Evolutionary conservation across 1,140 invertebrate species (phyloP).

Genomic region (Lepidurus couesii): DNA sequence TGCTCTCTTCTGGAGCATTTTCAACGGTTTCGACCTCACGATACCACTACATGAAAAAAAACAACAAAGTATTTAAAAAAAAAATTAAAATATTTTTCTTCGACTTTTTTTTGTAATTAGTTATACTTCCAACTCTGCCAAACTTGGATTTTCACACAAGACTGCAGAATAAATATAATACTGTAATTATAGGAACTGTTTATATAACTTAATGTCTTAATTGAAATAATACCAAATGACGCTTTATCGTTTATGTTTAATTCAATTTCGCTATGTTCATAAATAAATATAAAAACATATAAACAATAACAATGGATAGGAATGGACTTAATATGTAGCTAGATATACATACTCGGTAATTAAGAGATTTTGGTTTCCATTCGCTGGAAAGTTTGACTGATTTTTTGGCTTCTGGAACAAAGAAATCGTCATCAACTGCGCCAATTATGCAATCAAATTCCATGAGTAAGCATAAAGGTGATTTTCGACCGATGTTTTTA

Average conservation of each 20-base stretch:
- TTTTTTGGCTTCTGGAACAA: background rate
- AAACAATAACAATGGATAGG: no score
- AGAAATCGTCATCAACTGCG: background rate
- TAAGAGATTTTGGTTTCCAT: background rate
- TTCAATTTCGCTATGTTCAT: no score
- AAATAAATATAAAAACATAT: no score
- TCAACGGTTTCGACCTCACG: background rate
- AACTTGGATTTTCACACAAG: no score
- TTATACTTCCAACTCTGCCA: background rate
- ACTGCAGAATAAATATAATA: no score
- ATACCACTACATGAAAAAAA: constrained; percentile 4
- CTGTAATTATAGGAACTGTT: no score
- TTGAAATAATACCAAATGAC: no score
- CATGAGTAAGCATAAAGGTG: background rate
- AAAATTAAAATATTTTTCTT: background rate
- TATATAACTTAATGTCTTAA: no score
- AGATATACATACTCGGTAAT: background rate
- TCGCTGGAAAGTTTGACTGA: background rate
- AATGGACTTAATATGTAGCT: background rate
- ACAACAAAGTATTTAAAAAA: background rate
- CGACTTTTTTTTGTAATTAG: background rate
- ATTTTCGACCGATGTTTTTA: background rate
- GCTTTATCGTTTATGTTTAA: no score
- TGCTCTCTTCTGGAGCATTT: background rate
- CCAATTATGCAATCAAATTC: background rate